phyloP scores from a whole-genome alignment of 2,113 vertebrate species.

The Thunnus thynnus region DNA sequence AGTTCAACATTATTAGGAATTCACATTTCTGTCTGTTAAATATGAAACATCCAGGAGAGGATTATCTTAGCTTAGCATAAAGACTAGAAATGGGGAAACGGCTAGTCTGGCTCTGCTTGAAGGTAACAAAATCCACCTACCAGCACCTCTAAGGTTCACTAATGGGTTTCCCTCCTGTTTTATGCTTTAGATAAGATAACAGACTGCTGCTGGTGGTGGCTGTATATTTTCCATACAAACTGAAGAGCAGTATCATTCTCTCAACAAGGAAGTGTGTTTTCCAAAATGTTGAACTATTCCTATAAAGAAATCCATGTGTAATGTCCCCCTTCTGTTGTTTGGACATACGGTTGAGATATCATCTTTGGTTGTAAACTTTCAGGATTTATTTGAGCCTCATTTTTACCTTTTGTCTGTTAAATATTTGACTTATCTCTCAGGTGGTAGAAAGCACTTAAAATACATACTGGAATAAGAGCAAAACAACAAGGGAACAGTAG shows the following conservation, averaged over 20 bases:
- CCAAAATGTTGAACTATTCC: no score
- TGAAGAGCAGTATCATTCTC: no score
- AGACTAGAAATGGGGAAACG: no score
- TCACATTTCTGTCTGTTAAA: background rate
- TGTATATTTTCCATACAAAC: background rate
- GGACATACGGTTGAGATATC: no score
- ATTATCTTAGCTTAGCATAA: no score
- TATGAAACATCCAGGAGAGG: no score
- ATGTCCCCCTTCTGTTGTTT: no score
- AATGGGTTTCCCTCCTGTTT: no score
- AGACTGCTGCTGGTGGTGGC: background rate
- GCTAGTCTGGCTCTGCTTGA: background rate
- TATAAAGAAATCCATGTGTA: no score
- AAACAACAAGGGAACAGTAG: background rate
- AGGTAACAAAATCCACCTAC: background rate
- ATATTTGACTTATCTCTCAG: background rate
- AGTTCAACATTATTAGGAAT: background rate
- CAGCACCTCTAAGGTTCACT: background rate
- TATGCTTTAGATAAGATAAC: no score
- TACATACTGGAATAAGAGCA: background rate
- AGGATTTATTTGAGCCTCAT: slow-evolving; percentile 11
- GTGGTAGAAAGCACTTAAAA: background rate
- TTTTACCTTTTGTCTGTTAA: slow-evolving; percentile 6
- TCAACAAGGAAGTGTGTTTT: no score
- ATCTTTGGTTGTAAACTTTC: background rate